Percentiles rank a stretch among this genome's conserved stretches.
Conservation (phyloP, 1,140 invertebrate genomes). For the Macrostomum lignano region DNA sequence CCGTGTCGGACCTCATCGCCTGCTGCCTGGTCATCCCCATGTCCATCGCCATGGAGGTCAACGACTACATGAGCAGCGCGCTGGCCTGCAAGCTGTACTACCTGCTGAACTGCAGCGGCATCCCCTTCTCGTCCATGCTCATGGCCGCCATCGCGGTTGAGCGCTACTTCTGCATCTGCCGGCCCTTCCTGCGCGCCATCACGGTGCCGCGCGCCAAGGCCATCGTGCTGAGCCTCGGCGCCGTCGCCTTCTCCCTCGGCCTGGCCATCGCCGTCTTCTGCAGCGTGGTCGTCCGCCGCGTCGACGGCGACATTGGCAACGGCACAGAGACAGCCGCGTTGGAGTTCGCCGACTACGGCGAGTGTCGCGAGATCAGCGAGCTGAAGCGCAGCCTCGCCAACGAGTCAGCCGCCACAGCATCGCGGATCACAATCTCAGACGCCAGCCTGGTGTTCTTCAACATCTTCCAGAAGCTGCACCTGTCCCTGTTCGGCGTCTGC, state of each 20-base stretch:
- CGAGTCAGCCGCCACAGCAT: no score
- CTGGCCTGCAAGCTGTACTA: conserved; percentile 7
- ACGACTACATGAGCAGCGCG: conserved; percentile 4
- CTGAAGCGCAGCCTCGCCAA: no score
- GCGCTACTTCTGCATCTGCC: conserved; percentile 21
- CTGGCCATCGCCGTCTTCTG: no score
- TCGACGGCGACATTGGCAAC: no score
- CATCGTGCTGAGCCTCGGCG: conserved; percentile 8
- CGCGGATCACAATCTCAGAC: no score
- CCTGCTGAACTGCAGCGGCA: conserved; percentile 7
- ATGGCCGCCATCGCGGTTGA: conserved; percentile 8
- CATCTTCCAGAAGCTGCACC: conserved; percentile 14
- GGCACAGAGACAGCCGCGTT: no score
- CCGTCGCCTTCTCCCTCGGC: no score
- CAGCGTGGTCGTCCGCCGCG: no score
- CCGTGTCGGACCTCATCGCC: conserved; percentile 4
- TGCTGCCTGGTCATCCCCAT: conserved; percentile 8
- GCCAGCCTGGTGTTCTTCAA: conserved; percentile 8
- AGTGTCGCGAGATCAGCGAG: no score
- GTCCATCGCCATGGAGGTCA: conserved; percentile 8
- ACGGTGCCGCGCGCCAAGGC: conserved; percentile 14
- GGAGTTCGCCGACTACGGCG: no score
- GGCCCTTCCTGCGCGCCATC: conserved; percentile 16
- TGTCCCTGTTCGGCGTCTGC: conserved; percentile 9
- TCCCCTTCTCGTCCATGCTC: conserved; percentile 7